Conservation (phyloP, 1,140 invertebrate species). For the Aporrectodea caliginosa region DNA sequence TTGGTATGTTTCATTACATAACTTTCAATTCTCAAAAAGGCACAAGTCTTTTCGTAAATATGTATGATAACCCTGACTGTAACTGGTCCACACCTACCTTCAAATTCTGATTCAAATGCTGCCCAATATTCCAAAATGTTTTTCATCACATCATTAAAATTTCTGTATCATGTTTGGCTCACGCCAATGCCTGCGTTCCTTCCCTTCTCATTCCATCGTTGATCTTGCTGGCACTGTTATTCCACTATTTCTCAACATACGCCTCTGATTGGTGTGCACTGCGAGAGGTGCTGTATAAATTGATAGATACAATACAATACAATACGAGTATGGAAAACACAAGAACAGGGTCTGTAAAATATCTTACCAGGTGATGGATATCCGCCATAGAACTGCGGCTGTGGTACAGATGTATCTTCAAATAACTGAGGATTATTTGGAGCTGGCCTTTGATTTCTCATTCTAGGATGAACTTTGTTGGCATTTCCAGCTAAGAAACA, state of each 20-base stretch:
- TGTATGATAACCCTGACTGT: no score
- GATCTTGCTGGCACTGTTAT: background rate
- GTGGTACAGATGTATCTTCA: slow-evolving; percentile 20
- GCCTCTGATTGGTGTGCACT: no score
- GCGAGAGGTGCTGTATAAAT: no score
- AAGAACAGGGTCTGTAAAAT: background rate
- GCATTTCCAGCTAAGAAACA: no score
- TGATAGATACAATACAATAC: slow-evolving; percentile 5
- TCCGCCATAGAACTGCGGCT: background rate
- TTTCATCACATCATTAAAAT: background rate
- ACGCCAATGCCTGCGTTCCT: no score
- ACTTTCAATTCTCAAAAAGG: no score
- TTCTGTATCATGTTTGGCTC: background rate
- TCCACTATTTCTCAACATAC: background rate
- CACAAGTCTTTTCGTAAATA: no score
- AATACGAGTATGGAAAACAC: background rate
- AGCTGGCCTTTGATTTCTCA: background rate
- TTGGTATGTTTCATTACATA: no score
- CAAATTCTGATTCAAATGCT: no score
- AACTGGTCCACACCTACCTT: no score
- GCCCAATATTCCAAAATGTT: no score
- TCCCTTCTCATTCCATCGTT: no score
- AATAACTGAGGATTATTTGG: slow-evolving; percentile 14
- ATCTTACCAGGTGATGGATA: background rate
- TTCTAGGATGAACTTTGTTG: slow-evolving; percentile 1